These are phyloP conservation scores for Chromis chromis DNA, from an alignment of 2,797 vertebrate genomes.

Conservation along the genomic window DNA sequence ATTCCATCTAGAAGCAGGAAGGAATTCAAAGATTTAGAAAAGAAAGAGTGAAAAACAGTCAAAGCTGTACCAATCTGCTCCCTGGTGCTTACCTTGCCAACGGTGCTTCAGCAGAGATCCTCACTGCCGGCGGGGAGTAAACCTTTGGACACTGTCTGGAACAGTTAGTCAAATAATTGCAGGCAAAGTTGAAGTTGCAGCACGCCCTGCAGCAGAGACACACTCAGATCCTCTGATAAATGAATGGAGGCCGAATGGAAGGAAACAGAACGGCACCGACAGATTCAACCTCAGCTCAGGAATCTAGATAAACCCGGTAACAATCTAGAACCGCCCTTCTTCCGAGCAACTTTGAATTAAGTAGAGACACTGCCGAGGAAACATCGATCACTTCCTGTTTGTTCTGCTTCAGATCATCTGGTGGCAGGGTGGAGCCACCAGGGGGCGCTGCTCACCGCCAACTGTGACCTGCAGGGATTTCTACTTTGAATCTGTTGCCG, in stretches of 20 bases:
- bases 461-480: no score
- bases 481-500: no score
- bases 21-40: not conserved
- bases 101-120: accelerated
- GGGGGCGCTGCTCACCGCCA: no score
- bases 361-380: not conserved
- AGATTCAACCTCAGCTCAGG: no score
- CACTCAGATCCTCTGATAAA: not conserved
- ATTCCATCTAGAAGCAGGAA: slow-evolving; percentile 68
- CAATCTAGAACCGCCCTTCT: not conserved
- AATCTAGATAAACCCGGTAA: no score
- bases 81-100: not conserved
- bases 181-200: slow-evolving; percentile 16
- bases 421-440: no score
- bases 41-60: no score
- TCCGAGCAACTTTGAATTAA: not conserved
- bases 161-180: not conserved
- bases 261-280: not conserved
- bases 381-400: not conserved
- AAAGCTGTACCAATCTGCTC: accelerated
- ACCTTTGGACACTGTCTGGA: slow-evolving; percentile 27
- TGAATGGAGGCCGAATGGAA: not conserved
- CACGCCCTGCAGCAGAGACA: not conserved
- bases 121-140: not conserved
- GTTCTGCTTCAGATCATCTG: no score